Conservation (phyloP, 1,140 invertebrate genomes). For the Magallana angulata region DNA sequence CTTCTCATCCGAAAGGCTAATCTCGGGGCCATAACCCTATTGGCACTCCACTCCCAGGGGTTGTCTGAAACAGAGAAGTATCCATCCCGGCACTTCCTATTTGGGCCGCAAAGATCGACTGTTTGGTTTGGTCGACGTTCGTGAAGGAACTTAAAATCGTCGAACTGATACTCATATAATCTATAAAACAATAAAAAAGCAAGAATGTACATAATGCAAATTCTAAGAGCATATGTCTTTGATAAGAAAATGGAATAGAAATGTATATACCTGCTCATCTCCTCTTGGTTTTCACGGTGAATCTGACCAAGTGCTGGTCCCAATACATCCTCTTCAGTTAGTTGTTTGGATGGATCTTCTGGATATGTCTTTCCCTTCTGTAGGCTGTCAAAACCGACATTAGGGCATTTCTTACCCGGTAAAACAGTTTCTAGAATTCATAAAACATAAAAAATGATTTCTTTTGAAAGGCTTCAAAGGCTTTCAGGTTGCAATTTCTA, state of each 20-base stretch:
- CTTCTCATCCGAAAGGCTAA: conserved; percentile 51
- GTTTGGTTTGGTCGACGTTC: conserved; percentile 24
- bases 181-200: not conserved
- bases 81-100: conserved; percentile 25
- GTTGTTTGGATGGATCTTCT: not conserved
- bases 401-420: not conserved
- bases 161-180: conserved; percentile 42
- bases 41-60: conserved; percentile 60
- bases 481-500: too few species aligned
- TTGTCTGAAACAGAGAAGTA: not conserved
- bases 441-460: too few species aligned
- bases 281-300: conserved; percentile 16
- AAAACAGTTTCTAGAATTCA: conserved; percentile 16
- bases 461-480: too few species aligned
- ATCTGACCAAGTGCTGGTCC: conserved; percentile 46
- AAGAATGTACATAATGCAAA: too few species aligned
- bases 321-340: conserved; percentile 29
- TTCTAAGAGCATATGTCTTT: too few species aligned
- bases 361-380: not conserved
- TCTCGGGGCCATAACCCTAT: conserved; percentile 58
- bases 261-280: conserved; percentile 45
- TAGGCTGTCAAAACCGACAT: not conserved
- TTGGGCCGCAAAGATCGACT: conserved; percentile 40
- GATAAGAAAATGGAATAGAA: too few species aligned
- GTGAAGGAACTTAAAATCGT: conserved; percentile 32